These are phyloP conservation scores for Cephus runcator DNA, from an alignment of 2,888 invertebrate species.

Conservation along the genomic window DNA sequence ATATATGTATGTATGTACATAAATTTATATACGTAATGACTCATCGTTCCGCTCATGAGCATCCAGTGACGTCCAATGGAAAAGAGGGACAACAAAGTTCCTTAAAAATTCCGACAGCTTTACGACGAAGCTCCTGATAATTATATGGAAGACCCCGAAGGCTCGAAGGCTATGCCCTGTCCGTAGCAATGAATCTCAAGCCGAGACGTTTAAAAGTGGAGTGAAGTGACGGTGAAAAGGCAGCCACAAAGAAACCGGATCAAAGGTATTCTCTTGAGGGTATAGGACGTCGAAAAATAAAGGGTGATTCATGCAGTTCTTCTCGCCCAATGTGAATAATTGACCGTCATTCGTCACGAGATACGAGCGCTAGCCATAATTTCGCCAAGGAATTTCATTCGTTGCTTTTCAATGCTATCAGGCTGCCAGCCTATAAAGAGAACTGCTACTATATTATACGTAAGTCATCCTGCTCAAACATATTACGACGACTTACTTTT, in stretches of 20 bases:
- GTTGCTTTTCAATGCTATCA: background rate
- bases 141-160: background rate
- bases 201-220: background rate
- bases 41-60: background rate
- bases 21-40: background rate
- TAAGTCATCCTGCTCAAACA: background rate
- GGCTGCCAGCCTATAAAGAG: background rate
- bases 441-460: background rate
- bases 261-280: background rate
- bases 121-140: background rate
- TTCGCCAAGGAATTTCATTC: background rate
- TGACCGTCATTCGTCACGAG: background rate
- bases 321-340: background rate
- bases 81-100: background rate
- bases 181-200: background rate
- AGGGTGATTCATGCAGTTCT: background rate
- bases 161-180: background rate
- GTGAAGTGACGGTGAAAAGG: background rate
- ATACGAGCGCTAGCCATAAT: background rate
- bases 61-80: background rate
- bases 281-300: background rate
- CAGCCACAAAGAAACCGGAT: background rate
- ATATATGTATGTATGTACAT: background rate
- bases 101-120: background rate
- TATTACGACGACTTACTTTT: background rate